These are phyloP conservation scores for Abscondita cerata DNA, from an alignment of 2,888 invertebrate species.

Conservation along the genomic window DNA sequence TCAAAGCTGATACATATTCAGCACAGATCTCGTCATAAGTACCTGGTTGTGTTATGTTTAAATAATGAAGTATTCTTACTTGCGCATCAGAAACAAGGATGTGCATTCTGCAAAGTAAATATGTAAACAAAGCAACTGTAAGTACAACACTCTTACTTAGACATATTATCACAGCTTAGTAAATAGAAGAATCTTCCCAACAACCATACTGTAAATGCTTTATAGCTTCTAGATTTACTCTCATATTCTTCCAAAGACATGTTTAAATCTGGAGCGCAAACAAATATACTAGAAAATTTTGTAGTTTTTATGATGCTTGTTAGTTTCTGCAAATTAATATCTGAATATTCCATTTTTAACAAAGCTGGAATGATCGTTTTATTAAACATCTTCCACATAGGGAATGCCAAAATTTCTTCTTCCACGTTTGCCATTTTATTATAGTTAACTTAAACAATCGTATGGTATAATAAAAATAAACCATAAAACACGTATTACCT, in stretches of 20 bases:
- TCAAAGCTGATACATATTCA: slow-evolving; percentile 61
- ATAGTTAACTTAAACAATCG: no score
- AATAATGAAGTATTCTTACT: slow-evolving; percentile 62
- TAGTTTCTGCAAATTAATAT: slow-evolving; percentile 63
- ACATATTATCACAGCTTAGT: slow-evolving; percentile 63
- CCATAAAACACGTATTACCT: no score
- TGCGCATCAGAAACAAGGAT: slow-evolving; percentile 63
- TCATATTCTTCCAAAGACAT: slow-evolving; percentile 61
- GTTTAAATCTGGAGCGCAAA: slow-evolving; percentile 60
- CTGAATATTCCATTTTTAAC: slow-evolving; percentile 65
- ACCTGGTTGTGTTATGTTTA: slow-evolving; percentile 61
- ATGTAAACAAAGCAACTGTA: neutral
- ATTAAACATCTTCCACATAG: slow-evolving; percentile 70
- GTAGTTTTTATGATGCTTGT: slow-evolving; percentile 68
- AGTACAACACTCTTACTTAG: slow-evolving; percentile 53
- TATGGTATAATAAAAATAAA: no score
- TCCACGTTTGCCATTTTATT: slow-evolving; percentile 29
- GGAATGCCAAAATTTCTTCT: slow-evolving; percentile 50
- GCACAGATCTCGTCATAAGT: slow-evolving; percentile 61
- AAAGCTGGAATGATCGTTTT: slow-evolving; percentile 64
- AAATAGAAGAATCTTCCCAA: slow-evolving; percentile 72
- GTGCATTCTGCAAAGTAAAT: slow-evolving; percentile 60
- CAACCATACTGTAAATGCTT: slow-evolving; percentile 70
- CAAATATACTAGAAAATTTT: slow-evolving; percentile 64
- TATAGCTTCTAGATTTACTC: slow-evolving; percentile 52